phyloP scores from a whole-genome alignment of 2,113 vertebrate genomes.

The Dendrocopos noguchii region DNA sequence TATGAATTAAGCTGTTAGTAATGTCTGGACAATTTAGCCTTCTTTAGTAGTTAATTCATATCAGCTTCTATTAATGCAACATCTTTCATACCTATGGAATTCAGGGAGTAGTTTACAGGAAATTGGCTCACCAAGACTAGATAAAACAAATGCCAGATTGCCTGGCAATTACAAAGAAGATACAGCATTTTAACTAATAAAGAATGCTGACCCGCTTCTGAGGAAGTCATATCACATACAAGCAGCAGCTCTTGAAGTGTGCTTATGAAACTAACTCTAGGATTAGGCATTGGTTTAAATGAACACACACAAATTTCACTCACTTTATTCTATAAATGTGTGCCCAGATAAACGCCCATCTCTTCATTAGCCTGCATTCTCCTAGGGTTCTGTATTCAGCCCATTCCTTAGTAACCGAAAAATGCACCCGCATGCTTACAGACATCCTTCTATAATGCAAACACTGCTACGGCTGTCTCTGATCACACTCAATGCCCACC shows the following conservation, averaged over 20 bases:
- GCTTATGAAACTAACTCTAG: background rate
- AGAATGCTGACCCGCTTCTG: background rate
- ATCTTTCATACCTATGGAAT: background rate
- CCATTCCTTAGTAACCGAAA: background rate
- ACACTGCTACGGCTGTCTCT: background rate
- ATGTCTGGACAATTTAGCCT: background rate
- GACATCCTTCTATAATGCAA: background rate
- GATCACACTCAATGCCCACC: rapidly evolving
- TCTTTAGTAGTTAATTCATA: background rate
- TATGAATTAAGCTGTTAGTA: background rate
- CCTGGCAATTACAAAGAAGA: background rate
- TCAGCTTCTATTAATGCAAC: background rate
- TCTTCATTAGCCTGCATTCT: background rate
- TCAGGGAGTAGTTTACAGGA: background rate
- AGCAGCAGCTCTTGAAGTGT: background rate
- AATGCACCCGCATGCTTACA: rapidly evolving
- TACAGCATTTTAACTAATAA: background rate
- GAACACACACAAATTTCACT: background rate
- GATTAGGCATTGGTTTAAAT: background rate
- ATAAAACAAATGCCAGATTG: background rate
- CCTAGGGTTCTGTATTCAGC: background rate
- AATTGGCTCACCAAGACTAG: background rate
- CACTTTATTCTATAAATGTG: background rate
- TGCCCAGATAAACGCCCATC: background rate
- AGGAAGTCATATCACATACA: background rate